These are phyloP conservation scores for Parazoanthus swiftii DNA, from an alignment of 92 coral and sea anemone genomes.

Conservation along the genomic window DNA sequence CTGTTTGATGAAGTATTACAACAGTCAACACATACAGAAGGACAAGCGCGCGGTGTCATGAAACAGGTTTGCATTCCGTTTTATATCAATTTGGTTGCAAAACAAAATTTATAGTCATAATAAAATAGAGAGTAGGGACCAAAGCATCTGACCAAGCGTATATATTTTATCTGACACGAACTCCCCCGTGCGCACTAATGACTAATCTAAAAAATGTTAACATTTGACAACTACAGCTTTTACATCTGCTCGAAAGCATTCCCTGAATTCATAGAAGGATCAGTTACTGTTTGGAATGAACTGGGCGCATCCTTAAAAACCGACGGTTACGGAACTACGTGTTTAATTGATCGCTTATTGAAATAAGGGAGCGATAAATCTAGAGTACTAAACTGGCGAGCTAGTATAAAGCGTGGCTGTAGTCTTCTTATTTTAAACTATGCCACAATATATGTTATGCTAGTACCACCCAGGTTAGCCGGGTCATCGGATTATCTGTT, in stretches of 20 bases:
- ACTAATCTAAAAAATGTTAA: neutral
- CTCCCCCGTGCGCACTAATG: neutral
- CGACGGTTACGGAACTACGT: neutral
- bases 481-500: neutral
- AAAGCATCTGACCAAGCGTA: neutral
- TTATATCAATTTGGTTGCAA: neutral
- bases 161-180: neutral
- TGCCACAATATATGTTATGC: neutral
- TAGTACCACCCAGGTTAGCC: neutral
- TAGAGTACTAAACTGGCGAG: neutral
- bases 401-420: neutral
- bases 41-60: conserved; percentile 49
- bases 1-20: conserved; percentile 56
- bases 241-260: neutral
- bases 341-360: neutral
- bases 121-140: neutral
- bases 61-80: conserved; percentile 16
- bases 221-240: neutral
- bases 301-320: neutral
- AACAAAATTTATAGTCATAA: neutral
- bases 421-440: neutral
- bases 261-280: neutral
- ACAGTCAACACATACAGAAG: conserved; percentile 46
- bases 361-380: neutral
- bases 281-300: neutral